Conservation (phyloP, 1,140 invertebrate genomes). For the Argopecten irradians region DNA sequence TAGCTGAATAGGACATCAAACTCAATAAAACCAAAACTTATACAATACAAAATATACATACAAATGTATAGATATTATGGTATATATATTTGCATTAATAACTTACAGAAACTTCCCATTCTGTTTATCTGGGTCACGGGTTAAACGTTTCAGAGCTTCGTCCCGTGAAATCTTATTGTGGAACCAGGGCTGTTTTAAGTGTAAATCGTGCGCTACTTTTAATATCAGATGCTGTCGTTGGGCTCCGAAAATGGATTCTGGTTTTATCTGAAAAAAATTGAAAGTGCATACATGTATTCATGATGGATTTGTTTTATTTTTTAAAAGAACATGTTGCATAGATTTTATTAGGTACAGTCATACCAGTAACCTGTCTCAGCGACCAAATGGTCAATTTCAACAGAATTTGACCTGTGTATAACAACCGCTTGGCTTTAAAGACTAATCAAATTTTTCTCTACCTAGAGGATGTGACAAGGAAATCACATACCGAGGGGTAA, state of each 20-base stretch:
- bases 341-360: neutral
- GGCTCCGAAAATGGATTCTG: conserved; percentile 48
- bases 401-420: too few species aligned
- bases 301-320: too few species aligned
- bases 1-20: too few species aligned
- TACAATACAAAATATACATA: neutral
- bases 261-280: neutral
- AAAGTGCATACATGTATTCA: neutral
- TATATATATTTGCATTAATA: too few species aligned
- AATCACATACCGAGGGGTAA: too few species aligned
- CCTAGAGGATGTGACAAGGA: too few species aligned
- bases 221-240: conserved; percentile 64
- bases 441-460: too few species aligned
- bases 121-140: conserved; percentile 58
- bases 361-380: too few species aligned
- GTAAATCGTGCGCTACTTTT: conserved; percentile 69
- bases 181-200: conserved; percentile 74
- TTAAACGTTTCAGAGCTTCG: conserved; percentile 69
- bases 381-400: too few species aligned
- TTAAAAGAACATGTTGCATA: neutral
- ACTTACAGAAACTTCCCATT: conserved; percentile 76
- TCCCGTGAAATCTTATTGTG: conserved; percentile 71
- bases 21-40: neutral
- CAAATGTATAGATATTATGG: neutral
- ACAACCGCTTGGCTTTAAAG: too few species aligned